Conservation (phyloP, 2,888 invertebrate genomes). For the Glaucopsyche alexis region DNA sequence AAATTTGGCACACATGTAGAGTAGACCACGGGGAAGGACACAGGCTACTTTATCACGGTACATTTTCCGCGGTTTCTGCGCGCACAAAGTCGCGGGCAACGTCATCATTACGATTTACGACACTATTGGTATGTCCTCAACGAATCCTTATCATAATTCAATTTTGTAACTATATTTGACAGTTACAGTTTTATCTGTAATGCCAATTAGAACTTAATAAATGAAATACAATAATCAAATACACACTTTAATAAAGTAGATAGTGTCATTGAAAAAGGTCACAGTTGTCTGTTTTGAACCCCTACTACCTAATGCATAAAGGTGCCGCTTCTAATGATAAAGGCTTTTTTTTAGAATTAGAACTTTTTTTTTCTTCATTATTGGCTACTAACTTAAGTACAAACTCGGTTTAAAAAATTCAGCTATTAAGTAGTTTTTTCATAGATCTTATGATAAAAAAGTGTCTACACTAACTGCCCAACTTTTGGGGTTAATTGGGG, state of each 20-base stretch:
- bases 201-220: conserved; percentile 11
- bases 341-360: conserved; percentile 34
- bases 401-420: not conserved
- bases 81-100: no score
- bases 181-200: not conserved
- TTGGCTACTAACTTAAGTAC: not conserved
- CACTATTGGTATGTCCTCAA: no score
- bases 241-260: not conserved
- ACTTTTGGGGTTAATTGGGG: no score
- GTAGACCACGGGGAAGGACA: no score
- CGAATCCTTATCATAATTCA: not conserved
- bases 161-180: not conserved
- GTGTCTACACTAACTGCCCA: no score
- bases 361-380: conserved; percentile 30
- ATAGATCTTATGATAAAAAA: no score
- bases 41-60: no score
- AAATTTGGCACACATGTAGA: no score
- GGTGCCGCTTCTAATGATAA: conserved; percentile 13
- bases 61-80: no score
- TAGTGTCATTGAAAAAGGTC: conserved; percentile 8
- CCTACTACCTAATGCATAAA: conserved; percentile 34
- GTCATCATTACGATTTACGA: no score
- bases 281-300: conserved; percentile 1
- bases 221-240: not conserved
- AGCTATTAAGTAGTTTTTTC: no score